Conservation (phyloP, 2,797 vertebrate genomes). For the Bradypodion ventrale region DNA sequence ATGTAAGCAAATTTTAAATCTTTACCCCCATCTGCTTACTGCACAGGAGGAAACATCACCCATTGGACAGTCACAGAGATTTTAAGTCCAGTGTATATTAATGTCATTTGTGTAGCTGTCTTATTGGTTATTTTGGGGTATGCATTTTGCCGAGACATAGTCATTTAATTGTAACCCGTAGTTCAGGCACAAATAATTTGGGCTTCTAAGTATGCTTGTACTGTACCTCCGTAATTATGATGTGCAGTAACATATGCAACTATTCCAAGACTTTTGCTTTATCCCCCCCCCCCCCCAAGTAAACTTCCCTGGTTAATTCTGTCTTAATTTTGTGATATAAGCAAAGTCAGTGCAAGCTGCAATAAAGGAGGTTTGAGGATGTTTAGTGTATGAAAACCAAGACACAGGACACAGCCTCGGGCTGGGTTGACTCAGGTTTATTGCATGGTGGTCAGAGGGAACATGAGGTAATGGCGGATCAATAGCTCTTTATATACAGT, state of each 20-base stretch:
- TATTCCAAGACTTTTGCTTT: background rate
- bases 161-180: slow-evolving; percentile 28
- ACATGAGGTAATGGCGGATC: too few species aligned
- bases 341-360: background rate
- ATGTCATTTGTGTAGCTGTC: background rate
- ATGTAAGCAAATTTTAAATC: background rate
- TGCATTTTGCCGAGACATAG: background rate
- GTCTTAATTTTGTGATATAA: background rate
- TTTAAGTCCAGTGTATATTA: background rate
- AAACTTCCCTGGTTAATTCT: background rate
- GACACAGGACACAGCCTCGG: too few species aligned
- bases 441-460: too few species aligned
- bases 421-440: too few species aligned
- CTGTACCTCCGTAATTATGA: slow-evolving; percentile 15
- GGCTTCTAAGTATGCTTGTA: slow-evolving; percentile 10
- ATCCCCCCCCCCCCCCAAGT: background rate
- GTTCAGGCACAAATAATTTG: slow-evolving; percentile 39
- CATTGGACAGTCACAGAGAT: background rate
- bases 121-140: background rate
- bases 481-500: too few species aligned
- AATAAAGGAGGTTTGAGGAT: background rate
- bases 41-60: background rate
- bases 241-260: slow-evolving; percentile 26
- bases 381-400: too few species aligned
- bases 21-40: background rate